A percentile compares a stretch with the other conserved stretches of the same genome.
These are phyloP conservation scores for Betta splendens DNA, from an alignment of 2,797 vertebrate genomes.

Conservation along the genomic window DNA sequence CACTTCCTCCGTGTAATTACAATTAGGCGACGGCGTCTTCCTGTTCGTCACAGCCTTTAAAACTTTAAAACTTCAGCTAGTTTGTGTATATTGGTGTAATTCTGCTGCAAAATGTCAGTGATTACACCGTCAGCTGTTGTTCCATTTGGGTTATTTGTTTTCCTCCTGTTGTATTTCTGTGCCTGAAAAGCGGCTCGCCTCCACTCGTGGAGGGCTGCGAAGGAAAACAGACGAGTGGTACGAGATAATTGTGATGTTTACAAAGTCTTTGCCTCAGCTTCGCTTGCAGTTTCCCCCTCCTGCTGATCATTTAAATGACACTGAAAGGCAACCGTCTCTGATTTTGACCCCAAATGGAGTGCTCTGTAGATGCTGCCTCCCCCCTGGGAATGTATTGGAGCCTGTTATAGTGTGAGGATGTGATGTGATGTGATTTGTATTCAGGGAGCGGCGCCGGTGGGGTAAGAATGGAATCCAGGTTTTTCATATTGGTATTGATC, in stretches of 20 bases:
- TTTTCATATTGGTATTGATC: constrained; percentile 86
- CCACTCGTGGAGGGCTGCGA: constrained; percentile 29
- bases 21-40: constrained; percentile 33
- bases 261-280: constrained; percentile 53
- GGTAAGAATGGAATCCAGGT: constrained; percentile 81
- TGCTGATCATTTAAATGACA: constrained; percentile 63
- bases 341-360: constrained; percentile 72
- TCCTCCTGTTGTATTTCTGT: constrained; percentile 25
- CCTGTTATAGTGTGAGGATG: constrained; percentile 62
- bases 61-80: constrained; percentile 32
- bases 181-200: constrained; percentile 30
- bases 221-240: constrained; percentile 49
- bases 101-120: constrained; percentile 37
- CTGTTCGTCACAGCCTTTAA: constrained; percentile 19
- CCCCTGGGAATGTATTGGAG: constrained; percentile 65
- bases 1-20: constrained; percentile 49
- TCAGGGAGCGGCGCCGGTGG: constrained; percentile 73
- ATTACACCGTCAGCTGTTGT: constrained; percentile 58
- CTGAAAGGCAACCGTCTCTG: constrained; percentile 64
- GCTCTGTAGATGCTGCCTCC: constrained; percentile 54
- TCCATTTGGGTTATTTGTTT: constrained; percentile 13
- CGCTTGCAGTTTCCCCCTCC: constrained; percentile 43
- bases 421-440: constrained; percentile 79
- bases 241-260: constrained; percentile 70
- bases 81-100: constrained; percentile 35